phyloP scores from a whole-genome alignment of 2,888 invertebrate species.

The Orthosia cruda region DNA sequence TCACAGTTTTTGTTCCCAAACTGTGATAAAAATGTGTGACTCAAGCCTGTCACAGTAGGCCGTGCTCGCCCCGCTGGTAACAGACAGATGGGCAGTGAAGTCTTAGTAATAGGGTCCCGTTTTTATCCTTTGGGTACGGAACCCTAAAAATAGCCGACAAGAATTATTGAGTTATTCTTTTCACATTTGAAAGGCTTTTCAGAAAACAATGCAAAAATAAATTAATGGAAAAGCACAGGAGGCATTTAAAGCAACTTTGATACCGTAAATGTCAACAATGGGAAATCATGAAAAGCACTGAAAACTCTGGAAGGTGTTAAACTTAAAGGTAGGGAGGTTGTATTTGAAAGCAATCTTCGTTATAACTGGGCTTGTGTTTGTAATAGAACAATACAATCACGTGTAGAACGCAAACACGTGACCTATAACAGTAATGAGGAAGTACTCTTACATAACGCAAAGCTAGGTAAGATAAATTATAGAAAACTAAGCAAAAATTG shows the following conservation, averaged over 20 bases:
- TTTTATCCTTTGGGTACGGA: no score
- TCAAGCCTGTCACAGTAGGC: no score
- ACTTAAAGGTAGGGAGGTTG: constrained; percentile 10
- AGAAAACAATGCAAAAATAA: neutral
- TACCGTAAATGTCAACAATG: constrained; percentile 31
- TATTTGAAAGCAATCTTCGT: constrained; percentile 28
- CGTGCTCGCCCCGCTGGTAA: no score
- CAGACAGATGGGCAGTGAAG: no score
- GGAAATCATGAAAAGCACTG: constrained; percentile 27
- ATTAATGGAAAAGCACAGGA: constrained; percentile 9
- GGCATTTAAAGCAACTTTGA: constrained; percentile 5
- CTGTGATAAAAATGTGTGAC: no score
- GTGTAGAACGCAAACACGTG: constrained; percentile 69
- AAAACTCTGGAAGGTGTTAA: constrained; percentile 32
- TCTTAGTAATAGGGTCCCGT: no score
- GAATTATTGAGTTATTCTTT: neutral
- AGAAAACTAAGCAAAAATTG: constrained; percentile 14
- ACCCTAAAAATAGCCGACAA: neutral
- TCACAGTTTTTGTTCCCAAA: no score
- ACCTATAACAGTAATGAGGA: constrained; percentile 70
- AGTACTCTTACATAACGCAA: constrained; percentile 69
- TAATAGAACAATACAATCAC: constrained; percentile 58
- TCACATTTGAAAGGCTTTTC: constrained; percentile 25
- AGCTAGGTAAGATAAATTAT: constrained; percentile 45
- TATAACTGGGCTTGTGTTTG: constrained; percentile 37